Evolutionary conservation across 2,113 vertebrate species (phyloP).

Genomic region (Vicugna pacos): DNA sequence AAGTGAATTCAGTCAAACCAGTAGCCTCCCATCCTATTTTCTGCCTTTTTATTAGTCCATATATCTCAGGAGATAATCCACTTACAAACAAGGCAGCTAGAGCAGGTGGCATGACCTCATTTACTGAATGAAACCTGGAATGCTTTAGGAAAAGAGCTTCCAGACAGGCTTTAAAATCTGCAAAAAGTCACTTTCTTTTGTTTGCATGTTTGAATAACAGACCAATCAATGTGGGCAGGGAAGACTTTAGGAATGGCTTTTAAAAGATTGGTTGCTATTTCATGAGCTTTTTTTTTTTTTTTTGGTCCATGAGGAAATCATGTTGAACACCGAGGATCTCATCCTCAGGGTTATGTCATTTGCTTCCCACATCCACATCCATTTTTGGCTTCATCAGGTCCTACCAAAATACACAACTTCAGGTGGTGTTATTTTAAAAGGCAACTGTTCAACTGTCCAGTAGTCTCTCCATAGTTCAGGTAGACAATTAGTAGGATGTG

Average conservation of each 20-base stretch:
- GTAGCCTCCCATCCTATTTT: neutral
- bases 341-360: neutral
- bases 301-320: neutral
- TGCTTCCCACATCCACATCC: neutral
- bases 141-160: neutral
- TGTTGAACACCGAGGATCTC: neutral
- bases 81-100: neutral
- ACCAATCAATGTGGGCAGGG: neutral
- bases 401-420: neutral
- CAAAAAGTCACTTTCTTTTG: neutral
- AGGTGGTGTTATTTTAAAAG: neutral
- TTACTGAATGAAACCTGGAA: neutral
- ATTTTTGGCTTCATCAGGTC: neutral
- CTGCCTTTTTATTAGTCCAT: neutral
- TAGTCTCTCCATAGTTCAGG: neutral
- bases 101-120: neutral
- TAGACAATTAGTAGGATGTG: neutral
- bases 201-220: neutral
- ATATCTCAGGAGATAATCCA: neutral
- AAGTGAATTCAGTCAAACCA: neutral
- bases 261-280: neutral
- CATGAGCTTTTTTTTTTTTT: neutral
- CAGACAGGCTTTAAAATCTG: neutral
- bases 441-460: neutral
- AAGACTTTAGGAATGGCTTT: neutral